phyloP scores from a whole-genome alignment of 2,797 vertebrate genomes.

The Smutsia gigantea region DNA sequence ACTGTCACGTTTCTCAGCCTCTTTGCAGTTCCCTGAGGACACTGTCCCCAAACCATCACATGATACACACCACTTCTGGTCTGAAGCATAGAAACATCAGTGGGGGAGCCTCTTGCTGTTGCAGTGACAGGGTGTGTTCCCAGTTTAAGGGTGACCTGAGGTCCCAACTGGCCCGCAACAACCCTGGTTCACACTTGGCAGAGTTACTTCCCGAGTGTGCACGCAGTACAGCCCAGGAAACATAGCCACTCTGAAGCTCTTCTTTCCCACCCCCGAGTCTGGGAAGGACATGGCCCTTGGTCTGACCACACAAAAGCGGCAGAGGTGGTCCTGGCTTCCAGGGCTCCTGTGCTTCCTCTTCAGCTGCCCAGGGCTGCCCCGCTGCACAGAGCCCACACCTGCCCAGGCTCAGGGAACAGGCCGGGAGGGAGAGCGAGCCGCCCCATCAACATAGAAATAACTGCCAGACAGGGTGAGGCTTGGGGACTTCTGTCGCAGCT shows the following conservation, averaged over 20 bases:
- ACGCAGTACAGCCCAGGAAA: accelerated
- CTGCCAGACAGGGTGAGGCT: no score
- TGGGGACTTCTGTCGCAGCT: accelerated
- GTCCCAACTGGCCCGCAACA: not conserved
- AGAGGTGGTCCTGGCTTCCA: not conserved
- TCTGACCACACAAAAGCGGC: accelerated
- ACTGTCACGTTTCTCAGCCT: no score
- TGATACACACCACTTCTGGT: not conserved
- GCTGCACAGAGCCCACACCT: accelerated
- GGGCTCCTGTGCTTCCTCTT: accelerated
- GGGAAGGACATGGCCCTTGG: not conserved
- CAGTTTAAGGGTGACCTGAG: accelerated
- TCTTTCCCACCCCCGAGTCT: no score
- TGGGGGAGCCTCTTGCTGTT: accelerated
- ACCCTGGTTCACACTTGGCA: accelerated
- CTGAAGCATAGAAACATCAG: not conserved
- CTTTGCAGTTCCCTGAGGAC: not conserved
- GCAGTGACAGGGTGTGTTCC: accelerated
- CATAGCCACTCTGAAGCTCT: not conserved
- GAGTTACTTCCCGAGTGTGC: no score
- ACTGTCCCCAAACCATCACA: no score
- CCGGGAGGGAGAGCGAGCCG: accelerated
- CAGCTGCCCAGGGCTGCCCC: not conserved
- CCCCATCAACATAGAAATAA: not conserved
- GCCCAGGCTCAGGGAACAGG: not conserved